These are phyloP conservation scores for Diglossa cyanea DNA, from an alignment of 2,797 vertebrate species.

Conservation along the genomic window DNA sequence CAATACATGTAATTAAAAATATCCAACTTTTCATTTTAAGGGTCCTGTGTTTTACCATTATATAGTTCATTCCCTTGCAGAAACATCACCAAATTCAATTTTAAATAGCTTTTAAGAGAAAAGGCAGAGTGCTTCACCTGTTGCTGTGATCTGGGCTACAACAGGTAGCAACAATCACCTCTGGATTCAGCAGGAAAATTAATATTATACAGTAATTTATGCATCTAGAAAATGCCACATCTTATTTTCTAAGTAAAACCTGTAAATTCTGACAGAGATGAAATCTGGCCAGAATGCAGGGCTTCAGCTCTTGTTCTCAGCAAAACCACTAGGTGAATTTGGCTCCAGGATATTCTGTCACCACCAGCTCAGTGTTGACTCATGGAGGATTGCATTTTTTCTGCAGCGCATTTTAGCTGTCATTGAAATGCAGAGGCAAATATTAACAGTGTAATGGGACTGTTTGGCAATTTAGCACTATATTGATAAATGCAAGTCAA, in stretches of 20 bases:
- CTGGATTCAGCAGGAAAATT: background rate
- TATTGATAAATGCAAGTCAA: constrained; percentile 10
- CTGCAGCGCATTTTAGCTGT: background rate
- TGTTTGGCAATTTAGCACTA: background rate
- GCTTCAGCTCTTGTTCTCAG: background rate
- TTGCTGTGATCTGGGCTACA: background rate
- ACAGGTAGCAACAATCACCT: background rate
- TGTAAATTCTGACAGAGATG: background rate
- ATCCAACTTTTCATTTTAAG: background rate
- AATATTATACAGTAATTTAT: background rate
- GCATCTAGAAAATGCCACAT: background rate
- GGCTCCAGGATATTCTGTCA: background rate
- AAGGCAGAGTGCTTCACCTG: background rate
- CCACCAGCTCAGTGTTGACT: background rate
- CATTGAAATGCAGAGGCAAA: constrained; percentile 4
- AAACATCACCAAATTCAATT: background rate
- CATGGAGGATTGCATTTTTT: background rate
- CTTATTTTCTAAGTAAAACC: background rate
- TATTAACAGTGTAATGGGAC: background rate
- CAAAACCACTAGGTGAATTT: background rate
- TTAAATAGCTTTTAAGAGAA: background rate
- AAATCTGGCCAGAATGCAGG: background rate
- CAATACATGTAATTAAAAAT: background rate
- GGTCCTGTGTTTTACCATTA: background rate
- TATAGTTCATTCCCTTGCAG: background rate